Base-by-base conservation (phyloP, 2,888 invertebrate genomes). In the Amorpha juglandis region DNA sequence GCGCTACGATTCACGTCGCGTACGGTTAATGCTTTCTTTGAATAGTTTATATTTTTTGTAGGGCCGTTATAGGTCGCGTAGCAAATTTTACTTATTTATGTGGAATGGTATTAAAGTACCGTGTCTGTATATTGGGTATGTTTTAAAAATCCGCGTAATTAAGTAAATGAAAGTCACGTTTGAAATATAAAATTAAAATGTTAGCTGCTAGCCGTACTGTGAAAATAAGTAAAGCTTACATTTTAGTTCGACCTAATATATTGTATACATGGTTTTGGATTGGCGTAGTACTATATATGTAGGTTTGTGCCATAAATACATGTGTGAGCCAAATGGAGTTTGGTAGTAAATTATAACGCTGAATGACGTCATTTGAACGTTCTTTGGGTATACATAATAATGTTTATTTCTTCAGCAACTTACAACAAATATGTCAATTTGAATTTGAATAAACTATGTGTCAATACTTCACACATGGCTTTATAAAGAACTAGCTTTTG, bases 1-100 rank as follows among this genome's bases (percentile, higher is more conserved):
- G 33, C 47, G 63, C 62, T 27, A 58, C 53, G 53, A 55, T 64
- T 53, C 53, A 53, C 53, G 64, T 64, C 45, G 53, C 53, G 64
- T 21, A 58, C 35, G 16, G 35, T n/a, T 58, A 33, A 19, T 38
- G 58, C 47, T 48, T 58, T 58, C 38, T 58, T 58, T 65, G 42
- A 48, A 65, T 65, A 65, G 58, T 65, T 65, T 58, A 55, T 48
- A 48, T 21, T 27, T 27, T 48, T 64, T 45, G 45, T 47, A 11
- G 35, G 6, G 48, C 2, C 6, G 35, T 35, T 45, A 11, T 58
- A 42, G 58, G 14, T 42, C 21, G 19, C 38, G 6, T 38, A 19
- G 38, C 38, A 42, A 19, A 58, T 58, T 38, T 58, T 19, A 58
- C 38, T 16, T 58, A 55, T 35, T 50, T 19, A 50, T 50, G 50